Percentiles rank a stretch among this genome's conserved stretches.
Evolutionary conservation across 2,113 vertebrate species (phyloP).

Genomic region (Poeciliopsis retropinna): DNA sequence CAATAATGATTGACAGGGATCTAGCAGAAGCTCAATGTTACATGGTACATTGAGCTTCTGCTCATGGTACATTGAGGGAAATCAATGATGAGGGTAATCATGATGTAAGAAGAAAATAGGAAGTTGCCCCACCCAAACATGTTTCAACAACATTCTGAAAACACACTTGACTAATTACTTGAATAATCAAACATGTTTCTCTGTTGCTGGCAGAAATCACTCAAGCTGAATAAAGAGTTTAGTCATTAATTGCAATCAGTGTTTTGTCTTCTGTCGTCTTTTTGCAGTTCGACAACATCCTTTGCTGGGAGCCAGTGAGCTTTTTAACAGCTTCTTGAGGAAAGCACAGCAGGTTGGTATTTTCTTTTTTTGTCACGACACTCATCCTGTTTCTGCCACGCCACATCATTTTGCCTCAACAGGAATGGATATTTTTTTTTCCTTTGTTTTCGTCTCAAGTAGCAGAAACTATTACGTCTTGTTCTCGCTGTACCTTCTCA

Average conservation of each 20-base stretch:
- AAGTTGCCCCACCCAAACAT: neutral
- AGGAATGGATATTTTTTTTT: neutral
- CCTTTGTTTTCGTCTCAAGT: neutral
- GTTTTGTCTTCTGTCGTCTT: neutral
- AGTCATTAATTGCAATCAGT: neutral
- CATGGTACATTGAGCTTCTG: no score
- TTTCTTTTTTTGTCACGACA: neutral
- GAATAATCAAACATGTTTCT: neutral
- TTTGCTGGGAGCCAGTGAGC: constrained; percentile 89
- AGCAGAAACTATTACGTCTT: neutral
- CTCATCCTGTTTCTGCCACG: neutral
- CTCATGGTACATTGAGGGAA: no score
- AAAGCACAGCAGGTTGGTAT: constrained; percentile 94
- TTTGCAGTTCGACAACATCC: constrained; percentile 93
- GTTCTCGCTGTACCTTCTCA: constrained; percentile 4
- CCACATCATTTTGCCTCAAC: neutral
- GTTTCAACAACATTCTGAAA: neutral
- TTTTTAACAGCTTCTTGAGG: constrained; percentile 96
- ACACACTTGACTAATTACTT: neutral
- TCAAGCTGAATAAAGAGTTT: neutral
- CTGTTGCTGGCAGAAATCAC: neutral
- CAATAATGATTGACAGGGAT: neutral
- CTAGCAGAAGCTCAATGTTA: neutral
- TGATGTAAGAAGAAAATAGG: neutral
- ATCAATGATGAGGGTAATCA: neutral